Percentiles rank a stretch among this genome's conserved stretches.
Evolutionary conservation across 2,888 invertebrate species (phyloP).

Genomic region (Eudasyphora cyanicolor): DNA sequence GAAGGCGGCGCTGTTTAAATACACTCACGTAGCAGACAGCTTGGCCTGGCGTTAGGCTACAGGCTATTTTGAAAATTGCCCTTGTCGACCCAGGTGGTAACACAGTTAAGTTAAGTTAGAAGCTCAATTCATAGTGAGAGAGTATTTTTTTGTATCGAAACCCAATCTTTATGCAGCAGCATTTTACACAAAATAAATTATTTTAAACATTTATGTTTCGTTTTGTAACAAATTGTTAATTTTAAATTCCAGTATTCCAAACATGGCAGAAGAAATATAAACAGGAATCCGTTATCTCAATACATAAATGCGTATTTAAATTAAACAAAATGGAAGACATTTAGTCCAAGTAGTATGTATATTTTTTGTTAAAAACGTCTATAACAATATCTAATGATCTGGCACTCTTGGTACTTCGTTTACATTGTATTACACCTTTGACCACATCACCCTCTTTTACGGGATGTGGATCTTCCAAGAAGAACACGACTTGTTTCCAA

Average conservation of each 20-base stretch:
- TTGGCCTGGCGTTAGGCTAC: no score
- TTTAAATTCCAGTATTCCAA: slow-evolving; percentile 4
- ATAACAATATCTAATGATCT: slow-evolving; percentile 88
- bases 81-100: slow-evolving; percentile 14
- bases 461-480: slow-evolving; percentile 86
- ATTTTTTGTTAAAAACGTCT: slow-evolving; percentile 83
- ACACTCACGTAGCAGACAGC: background rate
- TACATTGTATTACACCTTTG: slow-evolving; percentile 87
- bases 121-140: slow-evolving; percentile 41
- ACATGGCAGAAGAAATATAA: background rate
- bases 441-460: slow-evolving; percentile 85
- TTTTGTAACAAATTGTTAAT: background rate
- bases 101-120: slow-evolving; percentile 44
- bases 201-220: slow-evolving; percentile 41
- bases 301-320: background rate
- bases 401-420: slow-evolving; percentile 87
- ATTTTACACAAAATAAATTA: slow-evolving; percentile 53
- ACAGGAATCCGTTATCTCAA: slow-evolving; percentile 1
- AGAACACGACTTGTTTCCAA: slow-evolving; percentile 92
- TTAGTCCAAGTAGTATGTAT: slow-evolving; percentile 85
- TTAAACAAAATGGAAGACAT: slow-evolving; percentile 18
- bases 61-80: slow-evolving; percentile 34
- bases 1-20: slow-evolving; percentile 82
- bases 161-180: slow-evolving; percentile 29
- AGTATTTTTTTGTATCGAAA: slow-evolving; percentile 39